Evolutionary conservation across 1,140 invertebrate genomes (phyloP).

Genomic region (Theocolax elegans): DNA sequence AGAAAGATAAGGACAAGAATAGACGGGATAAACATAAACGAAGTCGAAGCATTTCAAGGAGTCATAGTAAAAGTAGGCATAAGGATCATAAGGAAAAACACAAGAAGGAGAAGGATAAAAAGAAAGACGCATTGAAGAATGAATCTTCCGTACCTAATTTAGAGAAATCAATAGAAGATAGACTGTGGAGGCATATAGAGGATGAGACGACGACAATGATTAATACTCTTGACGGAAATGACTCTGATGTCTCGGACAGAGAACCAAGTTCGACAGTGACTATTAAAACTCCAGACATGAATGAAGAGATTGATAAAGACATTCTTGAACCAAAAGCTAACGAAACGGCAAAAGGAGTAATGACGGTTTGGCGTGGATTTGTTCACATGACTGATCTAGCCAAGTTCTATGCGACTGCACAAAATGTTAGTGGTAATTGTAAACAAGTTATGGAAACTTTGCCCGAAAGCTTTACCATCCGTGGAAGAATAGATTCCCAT

Average conservation of each 20-base stretch:
- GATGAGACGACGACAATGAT: slow-evolving; percentile 61
- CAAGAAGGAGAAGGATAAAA: slow-evolving; percentile 54
- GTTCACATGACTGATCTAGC: slow-evolving; percentile 92
- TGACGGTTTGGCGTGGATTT: slow-evolving; percentile 84
- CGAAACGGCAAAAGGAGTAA: slow-evolving; percentile 51
- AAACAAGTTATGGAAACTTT: slow-evolving; percentile 78
- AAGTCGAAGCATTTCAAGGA: slow-evolving; percentile 2
- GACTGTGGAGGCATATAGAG: slow-evolving; percentile 64
- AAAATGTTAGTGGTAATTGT: slow-evolving; percentile 81
- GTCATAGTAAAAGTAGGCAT: slow-evolving; percentile 31
- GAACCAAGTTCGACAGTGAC: slow-evolving; percentile 72
- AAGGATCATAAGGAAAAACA: slow-evolving; percentile 48
- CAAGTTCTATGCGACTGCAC: slow-evolving; percentile 86
- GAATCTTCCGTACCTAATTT: slow-evolving; percentile 42
- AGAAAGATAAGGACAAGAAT: slow-evolving; percentile 52
- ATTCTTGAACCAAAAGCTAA: slow-evolving; percentile 39
- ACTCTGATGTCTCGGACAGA: slow-evolving; percentile 66
- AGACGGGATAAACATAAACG: slow-evolving; percentile 19
- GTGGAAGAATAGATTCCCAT: slow-evolving; percentile 89
- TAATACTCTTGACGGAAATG: slow-evolving; percentile 65
- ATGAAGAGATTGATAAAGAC: slow-evolving; percentile 53
- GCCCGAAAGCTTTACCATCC: slow-evolving; percentile 84
- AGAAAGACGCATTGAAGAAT: slow-evolving; percentile 44
- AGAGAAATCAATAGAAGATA: slow-evolving; percentile 60
- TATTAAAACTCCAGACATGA: slow-evolving; percentile 70